phyloP scores from a whole-genome alignment of 2,113 vertebrate species.

The Columba janthina region DNA sequence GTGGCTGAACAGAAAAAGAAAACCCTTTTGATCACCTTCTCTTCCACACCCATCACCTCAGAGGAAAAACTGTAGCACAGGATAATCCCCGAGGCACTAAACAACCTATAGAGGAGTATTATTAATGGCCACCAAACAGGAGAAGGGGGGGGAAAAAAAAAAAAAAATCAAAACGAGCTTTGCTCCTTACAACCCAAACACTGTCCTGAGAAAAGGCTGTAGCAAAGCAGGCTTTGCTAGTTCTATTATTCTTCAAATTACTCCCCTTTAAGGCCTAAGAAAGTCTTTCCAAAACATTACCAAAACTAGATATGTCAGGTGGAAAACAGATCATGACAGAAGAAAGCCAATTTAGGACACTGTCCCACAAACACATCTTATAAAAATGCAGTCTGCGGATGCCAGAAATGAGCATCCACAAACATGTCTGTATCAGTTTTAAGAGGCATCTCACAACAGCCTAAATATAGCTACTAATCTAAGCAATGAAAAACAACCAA shows the following conservation, averaged over 20 bases:
- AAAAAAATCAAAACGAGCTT: background rate
- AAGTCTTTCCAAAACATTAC: background rate
- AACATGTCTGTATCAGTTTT: background rate
- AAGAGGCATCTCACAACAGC: background rate
- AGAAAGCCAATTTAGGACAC: background rate
- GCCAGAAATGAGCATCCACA: slow-evolving; percentile 5
- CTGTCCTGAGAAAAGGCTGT: background rate
- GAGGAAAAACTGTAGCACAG: background rate
- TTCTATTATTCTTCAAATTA: background rate
- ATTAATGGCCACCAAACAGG: background rate
- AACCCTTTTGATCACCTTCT: background rate
- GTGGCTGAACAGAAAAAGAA: background rate
- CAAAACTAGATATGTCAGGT: background rate
- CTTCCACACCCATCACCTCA: background rate
- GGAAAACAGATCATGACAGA: background rate
- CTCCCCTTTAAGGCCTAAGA: background rate
- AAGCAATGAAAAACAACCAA: background rate
- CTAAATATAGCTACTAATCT: background rate
- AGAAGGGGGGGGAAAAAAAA: no score
- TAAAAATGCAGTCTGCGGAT: background rate
- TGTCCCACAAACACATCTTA: background rate
- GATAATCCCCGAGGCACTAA: background rate
- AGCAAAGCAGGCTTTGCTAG: background rate
- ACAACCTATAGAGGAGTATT: background rate
- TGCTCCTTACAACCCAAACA: background rate